These are phyloP conservation scores for Lordiphosa clarofinis DNA, from an alignment of 1,140 invertebrate genomes.

Conservation along the genomic window DNA sequence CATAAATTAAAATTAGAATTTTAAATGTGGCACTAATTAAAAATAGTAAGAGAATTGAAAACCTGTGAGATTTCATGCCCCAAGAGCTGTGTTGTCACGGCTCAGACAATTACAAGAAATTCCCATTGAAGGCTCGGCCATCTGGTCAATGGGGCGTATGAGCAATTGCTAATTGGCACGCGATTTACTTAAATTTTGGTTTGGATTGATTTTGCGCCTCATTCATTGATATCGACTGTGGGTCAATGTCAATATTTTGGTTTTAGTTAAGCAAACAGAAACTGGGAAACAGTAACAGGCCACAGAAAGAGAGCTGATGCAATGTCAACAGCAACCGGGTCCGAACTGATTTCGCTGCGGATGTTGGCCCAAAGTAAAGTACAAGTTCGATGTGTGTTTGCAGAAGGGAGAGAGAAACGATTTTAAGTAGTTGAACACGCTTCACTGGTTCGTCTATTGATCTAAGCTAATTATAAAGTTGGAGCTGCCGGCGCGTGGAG, in stretches of 20 bases:
- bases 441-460: conserved; percentile 55
- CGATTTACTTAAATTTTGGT: conserved; percentile 15
- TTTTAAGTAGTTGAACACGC: conserved; percentile 53
- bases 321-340: conserved; percentile 52
- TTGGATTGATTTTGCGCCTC: conserved; percentile 31
- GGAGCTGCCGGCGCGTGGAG: conserved; percentile 13
- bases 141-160: conserved; percentile 43
- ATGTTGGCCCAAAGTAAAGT: conserved; percentile 42
- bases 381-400: conserved; percentile 15
- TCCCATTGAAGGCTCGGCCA: conserved; percentile 22
- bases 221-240: conserved; percentile 20
- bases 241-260: conserved; percentile 63
- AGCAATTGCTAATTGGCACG: conserved; percentile 37
- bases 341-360: conserved; percentile 33
- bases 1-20: conserved; percentile 76
- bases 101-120: conserved; percentile 62
- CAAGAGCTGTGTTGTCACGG: conserved; percentile 25
- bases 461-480: conserved; percentile 66
- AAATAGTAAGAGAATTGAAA: conserved; percentile 34
- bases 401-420: conserved; percentile 16
- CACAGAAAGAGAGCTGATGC: conserved; percentile 55
- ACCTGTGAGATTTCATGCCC: conserved; percentile 73
- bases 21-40: conserved; percentile 69
- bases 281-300: conserved; percentile 19
- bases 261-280: conserved; percentile 61